Evolutionary conservation across 1,140 invertebrate species (phyloP).

Genomic region (Pachypsylla venusta): DNA sequence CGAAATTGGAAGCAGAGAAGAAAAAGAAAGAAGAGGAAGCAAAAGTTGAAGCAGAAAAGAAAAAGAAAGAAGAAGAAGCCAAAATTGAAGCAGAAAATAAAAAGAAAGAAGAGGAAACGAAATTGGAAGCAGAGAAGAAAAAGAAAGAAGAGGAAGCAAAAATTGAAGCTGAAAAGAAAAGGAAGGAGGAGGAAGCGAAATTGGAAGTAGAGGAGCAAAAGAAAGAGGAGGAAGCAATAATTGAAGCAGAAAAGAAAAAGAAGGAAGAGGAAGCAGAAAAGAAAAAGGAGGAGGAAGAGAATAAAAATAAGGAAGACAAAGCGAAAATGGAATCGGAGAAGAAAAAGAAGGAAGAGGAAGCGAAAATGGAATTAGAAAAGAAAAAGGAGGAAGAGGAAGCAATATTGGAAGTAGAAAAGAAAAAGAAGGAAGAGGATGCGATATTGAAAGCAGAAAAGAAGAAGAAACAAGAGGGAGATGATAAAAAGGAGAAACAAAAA

Average conservation of each 20-base stretch:
- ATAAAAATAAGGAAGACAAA: conserved; percentile 22
- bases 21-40: conserved; percentile 3
- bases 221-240: conserved; percentile 12
- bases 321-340: conserved; percentile 20
- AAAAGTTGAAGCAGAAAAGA: conserved; percentile 14
- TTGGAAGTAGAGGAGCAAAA: conserved; percentile 12
- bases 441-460: conserved; percentile 9
- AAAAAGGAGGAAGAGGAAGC: not conserved
- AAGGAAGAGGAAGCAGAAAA: conserved; percentile 7
- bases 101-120: conserved; percentile 22
- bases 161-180: conserved; percentile 6
- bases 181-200: not conserved
- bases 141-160: conserved; percentile 8
- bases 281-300: conserved; percentile 16
- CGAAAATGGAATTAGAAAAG: conserved; percentile 1
- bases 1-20: conserved; percentile 12
- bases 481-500: not conserved
- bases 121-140: conserved; percentile 19
- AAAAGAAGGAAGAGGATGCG: conserved; percentile 7
- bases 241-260: conserved; percentile 8
- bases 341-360: conserved; percentile 8
- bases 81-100: conserved; percentile 16
- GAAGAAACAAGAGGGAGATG: conserved; percentile 9
- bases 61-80: conserved; percentile 8
- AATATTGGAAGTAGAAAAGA: not conserved